Conservation (phyloP, 2,797 vertebrate species). For the Craterocephalus amniculus region DNA sequence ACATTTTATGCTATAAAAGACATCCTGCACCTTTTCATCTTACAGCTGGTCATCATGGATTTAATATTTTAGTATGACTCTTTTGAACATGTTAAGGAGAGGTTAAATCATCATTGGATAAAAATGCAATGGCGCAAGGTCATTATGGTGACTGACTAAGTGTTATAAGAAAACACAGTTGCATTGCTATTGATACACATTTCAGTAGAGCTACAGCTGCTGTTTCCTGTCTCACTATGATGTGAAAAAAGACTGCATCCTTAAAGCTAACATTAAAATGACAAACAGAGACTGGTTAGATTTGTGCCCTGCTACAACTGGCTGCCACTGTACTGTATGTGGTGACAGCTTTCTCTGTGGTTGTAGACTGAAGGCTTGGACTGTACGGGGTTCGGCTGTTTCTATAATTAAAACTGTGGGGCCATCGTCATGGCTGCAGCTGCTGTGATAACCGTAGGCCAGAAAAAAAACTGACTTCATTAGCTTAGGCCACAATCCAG, state of each 20-base stretch:
- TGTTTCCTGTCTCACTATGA: neutral
- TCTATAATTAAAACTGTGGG: constrained; percentile 7
- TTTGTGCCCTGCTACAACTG: neutral
- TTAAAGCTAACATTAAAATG: too few species aligned
- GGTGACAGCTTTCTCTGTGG: neutral
- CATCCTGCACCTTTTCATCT: neutral
- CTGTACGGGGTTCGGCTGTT: neutral
- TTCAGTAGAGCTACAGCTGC: too few species aligned
- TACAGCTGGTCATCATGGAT: neutral
- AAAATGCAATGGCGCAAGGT: neutral
- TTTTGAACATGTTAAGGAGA: neutral
- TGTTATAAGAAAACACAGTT: too few species aligned
- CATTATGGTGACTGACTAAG: neutral
- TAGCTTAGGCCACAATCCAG: neutral
- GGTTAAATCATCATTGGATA: neutral
- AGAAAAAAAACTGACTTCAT: neutral
- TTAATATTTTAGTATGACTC: neutral
- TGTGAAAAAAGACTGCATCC: too few species aligned
- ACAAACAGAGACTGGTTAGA: neutral
- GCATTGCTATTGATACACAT: too few species aligned
- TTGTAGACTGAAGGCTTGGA: neutral
- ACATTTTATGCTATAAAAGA: neutral
- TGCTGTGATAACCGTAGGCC: neutral
- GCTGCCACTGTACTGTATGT: neutral
- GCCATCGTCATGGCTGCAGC: constrained; percentile 1